Evolutionary conservation across 2,797 vertebrate species (phyloP), one percentile per base, ranked within the genome.

Genomic region (Hyperoplus lanceolatus): DNA sequence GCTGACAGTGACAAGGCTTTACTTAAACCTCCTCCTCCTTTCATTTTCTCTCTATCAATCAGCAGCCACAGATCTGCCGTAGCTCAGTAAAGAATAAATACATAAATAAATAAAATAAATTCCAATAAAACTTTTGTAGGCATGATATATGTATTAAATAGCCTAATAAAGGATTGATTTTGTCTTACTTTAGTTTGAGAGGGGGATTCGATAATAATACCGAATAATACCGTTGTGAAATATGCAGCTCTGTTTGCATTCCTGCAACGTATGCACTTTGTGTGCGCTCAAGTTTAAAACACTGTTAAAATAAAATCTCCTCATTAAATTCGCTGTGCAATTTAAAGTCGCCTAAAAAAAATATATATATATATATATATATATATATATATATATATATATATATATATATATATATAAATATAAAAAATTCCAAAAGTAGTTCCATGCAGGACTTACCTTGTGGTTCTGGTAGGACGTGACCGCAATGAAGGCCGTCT

Each of bases 391-490:
- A 21, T 21, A 21, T 21, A 18, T 15, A 13, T 62, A 21, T 21
- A 21, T 21, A 21, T 21, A 21, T 21, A 21, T 21, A 21, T 21
- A 21, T 21, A 21, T 21, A 21, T 21, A 21, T 21, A 21, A 1
- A 21, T 21, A 21, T 21, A 21, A n/a, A n/a, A n/a, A 38, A 41
- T 59, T 39, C 1, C 9, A 4, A 46, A 38, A 57, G n/a, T 2
- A 11, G 0, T 0, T 41, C 5, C 42, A 0, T 7, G 48, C 9
- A 64, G 15, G 14, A 3, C 93, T 93, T 89, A 98, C 98, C 97
- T 99, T 99, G 63, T 99, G 98, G 90, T 99, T 99, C 84, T 99
- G 98, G 79, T 99, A 99, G 77, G 98, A 99, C 15, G 98, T 99
- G 41, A 99, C 98, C 0, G 97, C 98, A 16, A 99, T 99, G 92